A percentile compares a stretch with the other conserved stretches of the same genome.
Evolutionary conservation across 2,888 invertebrate genomes (phyloP).

Genomic region (Dinocampus coccinellae): DNA sequence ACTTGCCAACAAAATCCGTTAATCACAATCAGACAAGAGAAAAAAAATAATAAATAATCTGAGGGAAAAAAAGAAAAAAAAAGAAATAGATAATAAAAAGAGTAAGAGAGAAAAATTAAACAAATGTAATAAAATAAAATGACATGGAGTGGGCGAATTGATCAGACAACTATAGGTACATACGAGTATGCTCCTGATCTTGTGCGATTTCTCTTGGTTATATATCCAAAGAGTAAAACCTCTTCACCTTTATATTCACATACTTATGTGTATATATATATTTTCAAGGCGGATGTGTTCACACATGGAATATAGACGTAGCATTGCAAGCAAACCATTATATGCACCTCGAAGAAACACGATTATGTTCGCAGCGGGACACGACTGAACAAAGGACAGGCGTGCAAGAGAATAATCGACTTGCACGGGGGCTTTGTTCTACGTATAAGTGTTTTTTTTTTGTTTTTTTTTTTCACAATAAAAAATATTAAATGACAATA

Average conservation of each 20-base stretch:
- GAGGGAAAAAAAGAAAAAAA: background rate
- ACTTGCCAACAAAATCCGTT: constrained; percentile 1
- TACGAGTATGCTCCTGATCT: constrained; percentile 3
- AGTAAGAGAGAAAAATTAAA: background rate
- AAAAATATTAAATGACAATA: constrained; percentile 4
- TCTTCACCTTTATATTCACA: background rate
- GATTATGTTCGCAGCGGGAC: constrained; percentile 43
- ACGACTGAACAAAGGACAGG: constrained; percentile 43
- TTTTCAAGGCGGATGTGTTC: constrained; percentile 8
- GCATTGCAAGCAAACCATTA: constrained; percentile 4
- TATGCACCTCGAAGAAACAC: constrained; percentile 41
- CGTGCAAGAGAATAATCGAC: constrained; percentile 24
- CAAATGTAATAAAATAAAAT: background rate
- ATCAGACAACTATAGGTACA: background rate
- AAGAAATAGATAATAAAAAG: no score
- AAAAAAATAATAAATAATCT: background rate
- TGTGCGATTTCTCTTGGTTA: constrained; percentile 12
- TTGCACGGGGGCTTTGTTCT: constrained; percentile 15
- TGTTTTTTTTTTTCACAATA: background rate
- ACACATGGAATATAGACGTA: constrained; percentile 26
- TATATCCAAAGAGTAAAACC: constrained; percentile 9
- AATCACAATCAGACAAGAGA: background rate
- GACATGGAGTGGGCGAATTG: constrained; percentile 12
- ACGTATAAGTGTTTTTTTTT: background rate
- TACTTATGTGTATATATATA: background rate